These are phyloP conservation scores for Semicossyphus pulcher DNA, from an alignment of 2,113 vertebrate genomes.

Conservation along the genomic window DNA sequence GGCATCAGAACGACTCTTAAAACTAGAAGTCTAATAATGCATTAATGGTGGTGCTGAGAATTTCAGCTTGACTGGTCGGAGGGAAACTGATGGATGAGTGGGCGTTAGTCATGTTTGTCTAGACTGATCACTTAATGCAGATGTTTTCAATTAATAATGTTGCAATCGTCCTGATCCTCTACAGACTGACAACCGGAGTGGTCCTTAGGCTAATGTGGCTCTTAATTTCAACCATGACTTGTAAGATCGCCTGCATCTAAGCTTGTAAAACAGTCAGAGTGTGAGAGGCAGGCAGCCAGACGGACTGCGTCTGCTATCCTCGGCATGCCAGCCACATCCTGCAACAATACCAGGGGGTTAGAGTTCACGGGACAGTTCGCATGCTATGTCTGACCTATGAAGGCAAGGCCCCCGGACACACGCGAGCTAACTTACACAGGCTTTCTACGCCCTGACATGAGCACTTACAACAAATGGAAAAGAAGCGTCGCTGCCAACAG, in stretches of 20 bases:
- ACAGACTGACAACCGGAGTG: background rate
- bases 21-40: background rate
- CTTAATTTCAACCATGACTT: slow-evolving; percentile 16
- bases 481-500: slow-evolving; percentile 50
- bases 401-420: slow-evolving; percentile 32
- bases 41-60: background rate
- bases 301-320: slow-evolving; percentile 65
- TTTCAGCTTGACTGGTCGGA: background rate
- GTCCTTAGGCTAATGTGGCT: background rate
- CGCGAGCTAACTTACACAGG: background rate
- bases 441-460: slow-evolving; percentile 35
- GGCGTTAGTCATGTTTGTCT: slow-evolving; percentile 21
- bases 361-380: slow-evolving; percentile 60
- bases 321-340: slow-evolving; percentile 73
- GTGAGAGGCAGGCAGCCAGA: slow-evolving; percentile 66
- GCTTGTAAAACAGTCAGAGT: slow-evolving; percentile 55
- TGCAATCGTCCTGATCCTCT: slow-evolving; percentile 13
- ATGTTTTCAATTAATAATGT: slow-evolving; percentile 27
- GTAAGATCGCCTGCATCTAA: slow-evolving; percentile 7
- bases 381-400: slow-evolving; percentile 37
- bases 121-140: slow-evolving; percentile 19
- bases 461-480: slow-evolving; percentile 51
- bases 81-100: slow-evolving; percentile 11
- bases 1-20: too few species aligned
- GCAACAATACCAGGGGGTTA: slow-evolving; percentile 53